These are phyloP conservation scores for Argya squamiceps DNA, from an alignment of 2,797 vertebrate genomes.

Conservation along the genomic window DNA sequence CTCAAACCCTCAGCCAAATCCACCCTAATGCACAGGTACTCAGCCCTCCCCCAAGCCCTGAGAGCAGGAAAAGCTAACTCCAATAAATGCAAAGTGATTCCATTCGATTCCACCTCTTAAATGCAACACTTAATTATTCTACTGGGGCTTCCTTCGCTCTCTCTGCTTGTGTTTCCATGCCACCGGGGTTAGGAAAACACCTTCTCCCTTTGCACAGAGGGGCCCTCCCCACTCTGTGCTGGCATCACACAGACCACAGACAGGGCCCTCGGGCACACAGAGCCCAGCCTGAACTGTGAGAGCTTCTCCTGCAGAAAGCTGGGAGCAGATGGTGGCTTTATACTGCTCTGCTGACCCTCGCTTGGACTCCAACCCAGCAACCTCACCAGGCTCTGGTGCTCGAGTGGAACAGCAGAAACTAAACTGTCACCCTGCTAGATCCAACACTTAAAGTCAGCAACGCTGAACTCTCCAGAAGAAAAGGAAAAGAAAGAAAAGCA, in stretches of 20 bases:
- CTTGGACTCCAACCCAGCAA: not conserved
- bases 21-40: not conserved
- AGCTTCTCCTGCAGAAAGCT: not conserved
- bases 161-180: not conserved
- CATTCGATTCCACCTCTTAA: not conserved
- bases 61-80: not conserved
- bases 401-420: not conserved
- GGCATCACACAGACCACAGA: not conserved
- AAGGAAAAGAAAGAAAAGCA: not conserved
- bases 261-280: accelerated
- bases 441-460: not conserved
- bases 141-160: not conserved
- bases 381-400: not conserved
- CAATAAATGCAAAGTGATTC: not conserved
- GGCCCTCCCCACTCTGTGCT: not conserved
- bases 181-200: slow-evolving; percentile 5
- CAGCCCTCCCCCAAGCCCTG: not conserved
- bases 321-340: not conserved
- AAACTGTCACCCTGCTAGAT: not conserved
- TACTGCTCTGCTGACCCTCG: not conserved
- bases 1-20: not conserved
- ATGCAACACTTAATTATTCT: slow-evolving; percentile 28
- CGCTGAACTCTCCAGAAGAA: not conserved
- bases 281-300: not conserved
- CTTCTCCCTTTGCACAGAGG: not conserved